Base-by-base conservation (phyloP, 2,113 vertebrate species). In the Ptychochromis oligacanthus region DNA sequence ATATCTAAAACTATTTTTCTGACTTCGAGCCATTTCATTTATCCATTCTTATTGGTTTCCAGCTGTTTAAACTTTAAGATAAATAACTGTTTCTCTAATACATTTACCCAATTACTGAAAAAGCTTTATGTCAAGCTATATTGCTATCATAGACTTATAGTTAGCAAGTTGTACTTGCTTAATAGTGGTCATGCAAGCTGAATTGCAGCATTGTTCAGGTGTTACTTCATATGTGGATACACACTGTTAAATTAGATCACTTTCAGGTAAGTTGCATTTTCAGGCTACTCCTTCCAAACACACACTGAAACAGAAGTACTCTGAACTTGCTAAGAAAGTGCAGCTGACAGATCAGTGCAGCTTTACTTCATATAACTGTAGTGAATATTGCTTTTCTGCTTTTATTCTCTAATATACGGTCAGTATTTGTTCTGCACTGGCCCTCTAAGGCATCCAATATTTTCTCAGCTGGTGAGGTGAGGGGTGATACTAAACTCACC, bases 341-440 rank as follows among this genome's bases (percentile, higher is more conserved):
- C 76, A 78, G 49, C 24, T 64, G 12, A 58, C 31, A 80, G 64
- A 89, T 83, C 72, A 78, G 75, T 72, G 54, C 13, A 36, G 58
- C 40, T 57, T 75, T 40, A 55, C 26, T 38, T n/a, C 75, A 36
- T 8, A 72, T 74, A 82, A 74, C 60, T 84, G 65, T 83, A 55
- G 31, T 36, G 65, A 86, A 83, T 75, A 88, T 83, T 85, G 75
- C 84, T 87, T 88, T 85, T 54, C 62, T 62, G 75, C 65, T 77
- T 77, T 64, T 79, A 72, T 49, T 59, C 67, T 89, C n/a, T 67
- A 79, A 91, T 91, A 85, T 87, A 82, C 49, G 59, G 75, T 62
- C 58, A 56, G 49, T 62, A 57, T 88, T 90, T 84, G 72, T 89
- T 59, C 75, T 56, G 26, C 40, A 2, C 64, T 38, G 59, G 56